Evolutionary conservation across 64 coral and sea anemone species (phyloP).

Genomic region (Astreopora myriophthalma): DNA sequence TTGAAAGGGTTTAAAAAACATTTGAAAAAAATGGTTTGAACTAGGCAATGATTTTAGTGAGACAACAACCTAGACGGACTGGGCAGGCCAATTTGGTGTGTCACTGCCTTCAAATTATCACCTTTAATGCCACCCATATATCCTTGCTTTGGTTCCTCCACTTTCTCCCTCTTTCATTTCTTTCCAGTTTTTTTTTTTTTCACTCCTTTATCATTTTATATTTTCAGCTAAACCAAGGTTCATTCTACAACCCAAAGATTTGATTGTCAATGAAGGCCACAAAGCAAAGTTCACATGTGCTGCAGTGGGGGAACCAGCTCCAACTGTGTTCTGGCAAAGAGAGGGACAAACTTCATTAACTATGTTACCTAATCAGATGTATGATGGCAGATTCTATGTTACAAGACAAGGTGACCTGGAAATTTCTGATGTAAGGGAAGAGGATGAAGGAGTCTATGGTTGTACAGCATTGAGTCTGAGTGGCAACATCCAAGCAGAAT

Average conservation of each 20-base stretch:
- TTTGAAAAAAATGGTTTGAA: too few species aligned
- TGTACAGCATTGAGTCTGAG: conserved; percentile 27
- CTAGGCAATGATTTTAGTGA: too few species aligned
- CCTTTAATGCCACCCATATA: background rate
- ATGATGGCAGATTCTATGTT: conserved; percentile 28
- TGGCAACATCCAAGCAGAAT: background rate
- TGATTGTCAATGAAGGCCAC: conserved; percentile 58
- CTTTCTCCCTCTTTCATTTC: background rate
- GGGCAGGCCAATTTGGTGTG: too few species aligned
- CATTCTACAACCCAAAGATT: conserved; percentile 50
- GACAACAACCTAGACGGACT: too few species aligned
- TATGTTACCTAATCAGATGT: conserved; percentile 72
- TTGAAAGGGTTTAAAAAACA: too few species aligned
- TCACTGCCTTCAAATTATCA: too few species aligned
- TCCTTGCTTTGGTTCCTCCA: too few species aligned
- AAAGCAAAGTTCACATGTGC: conserved; percentile 58
- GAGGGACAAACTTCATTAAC: background rate
- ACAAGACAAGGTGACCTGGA: conserved; percentile 12
- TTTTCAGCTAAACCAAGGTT: conserved; percentile 74
- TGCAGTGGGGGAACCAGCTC: conserved; percentile 54
- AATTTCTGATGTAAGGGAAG: conserved; percentile 27
- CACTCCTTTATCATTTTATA: background rate
- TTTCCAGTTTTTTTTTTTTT: background rate
- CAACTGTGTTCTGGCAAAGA: conserved; percentile 80
- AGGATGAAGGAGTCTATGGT: conserved; percentile 53